These are phyloP conservation scores for Harpagoxenus sublaevis DNA, from an alignment of 2,888 invertebrate species.

Conservation along the genomic window DNA sequence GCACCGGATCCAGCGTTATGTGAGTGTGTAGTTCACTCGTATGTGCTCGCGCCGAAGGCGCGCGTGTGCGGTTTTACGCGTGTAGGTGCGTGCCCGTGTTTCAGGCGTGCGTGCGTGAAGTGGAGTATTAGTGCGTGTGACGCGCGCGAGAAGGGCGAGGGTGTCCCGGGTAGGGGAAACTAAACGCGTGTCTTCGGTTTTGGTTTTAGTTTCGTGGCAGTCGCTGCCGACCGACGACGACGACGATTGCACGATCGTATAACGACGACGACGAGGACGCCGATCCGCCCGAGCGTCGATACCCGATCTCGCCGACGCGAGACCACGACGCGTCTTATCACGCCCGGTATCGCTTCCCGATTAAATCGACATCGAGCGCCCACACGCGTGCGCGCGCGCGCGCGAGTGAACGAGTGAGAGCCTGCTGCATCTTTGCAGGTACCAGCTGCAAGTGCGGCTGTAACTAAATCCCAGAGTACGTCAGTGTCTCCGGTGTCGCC, in stretches of 20 bases:
- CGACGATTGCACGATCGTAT: slow-evolving; percentile 22
- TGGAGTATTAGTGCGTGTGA: slow-evolving; percentile 65
- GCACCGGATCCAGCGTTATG: neutral
- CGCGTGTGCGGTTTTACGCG: slow-evolving; percentile 3
- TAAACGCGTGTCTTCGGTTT: slow-evolving; percentile 85
- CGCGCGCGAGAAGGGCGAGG: slow-evolving; percentile 60
- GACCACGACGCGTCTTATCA: slow-evolving; percentile 19
- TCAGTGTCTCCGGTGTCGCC: slow-evolving; percentile 23
- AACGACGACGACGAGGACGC: slow-evolving; percentile 30
- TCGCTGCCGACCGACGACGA: slow-evolving; percentile 67
- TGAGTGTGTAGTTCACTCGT: neutral
- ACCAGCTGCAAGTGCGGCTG: slow-evolving; percentile 22
- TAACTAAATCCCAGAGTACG: slow-evolving; percentile 39
- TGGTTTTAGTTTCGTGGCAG: slow-evolving; percentile 83
- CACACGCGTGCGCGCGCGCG: neutral
- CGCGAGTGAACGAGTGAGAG: neutral
- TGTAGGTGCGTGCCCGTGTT: slow-evolving; percentile 42
- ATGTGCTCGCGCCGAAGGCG: slow-evolving; percentile 1
- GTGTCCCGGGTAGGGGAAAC: slow-evolving; percentile 77
- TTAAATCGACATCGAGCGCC: neutral
- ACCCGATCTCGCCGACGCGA: slow-evolving; percentile 27
- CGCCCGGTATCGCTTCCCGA: neutral
- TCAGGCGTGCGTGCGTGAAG: slow-evolving; percentile 49
- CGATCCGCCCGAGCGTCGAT: neutral
- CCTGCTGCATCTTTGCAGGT: neutral